These are phyloP conservation scores for Pygmarrhopalites habei DNA, from an alignment of 1,140 invertebrate genomes.

Conservation along the genomic window DNA sequence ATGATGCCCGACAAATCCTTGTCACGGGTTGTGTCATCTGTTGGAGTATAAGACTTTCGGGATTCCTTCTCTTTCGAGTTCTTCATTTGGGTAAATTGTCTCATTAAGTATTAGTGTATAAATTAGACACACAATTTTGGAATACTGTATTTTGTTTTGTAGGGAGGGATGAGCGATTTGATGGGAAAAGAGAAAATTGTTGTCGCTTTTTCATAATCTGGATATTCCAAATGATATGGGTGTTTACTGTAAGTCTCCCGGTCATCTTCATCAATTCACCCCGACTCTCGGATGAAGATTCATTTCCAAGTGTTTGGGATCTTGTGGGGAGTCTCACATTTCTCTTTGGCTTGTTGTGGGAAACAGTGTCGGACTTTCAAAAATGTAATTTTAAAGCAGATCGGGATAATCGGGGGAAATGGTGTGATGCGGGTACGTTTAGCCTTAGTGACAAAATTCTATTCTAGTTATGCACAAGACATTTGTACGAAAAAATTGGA, in stretches of 20 bases:
- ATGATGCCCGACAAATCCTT: constrained; percentile 77
- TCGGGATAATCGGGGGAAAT: constrained; percentile 75
- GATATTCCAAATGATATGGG: constrained; percentile 87
- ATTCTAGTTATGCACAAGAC: background rate
- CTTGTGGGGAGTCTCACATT: constrained; percentile 55
- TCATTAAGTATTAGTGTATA: no score
- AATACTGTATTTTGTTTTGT: constrained; percentile 9
- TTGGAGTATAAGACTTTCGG: constrained; percentile 75
- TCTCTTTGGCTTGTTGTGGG: constrained; percentile 70
- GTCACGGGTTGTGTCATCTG: constrained; percentile 75
- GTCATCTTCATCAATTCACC: constrained; percentile 86
- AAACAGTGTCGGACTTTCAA: constrained; percentile 83
- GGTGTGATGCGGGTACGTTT: constrained; percentile 76
- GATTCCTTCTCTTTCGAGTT: constrained; percentile 78
- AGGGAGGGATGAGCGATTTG: constrained; percentile 73
- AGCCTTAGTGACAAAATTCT: no score
- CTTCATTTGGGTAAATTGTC: constrained; percentile 65
- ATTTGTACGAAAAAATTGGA: no score
- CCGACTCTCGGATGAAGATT: constrained; percentile 41
- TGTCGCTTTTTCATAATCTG: constrained; percentile 82
- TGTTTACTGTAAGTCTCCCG: constrained; percentile 81
- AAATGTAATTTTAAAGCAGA: constrained; percentile 84
- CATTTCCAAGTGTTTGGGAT: constrained; percentile 53
- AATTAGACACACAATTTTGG: no score
- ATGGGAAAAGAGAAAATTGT: constrained; percentile 76